Evolutionary conservation across 2,888 invertebrate genomes (phyloP).

Genomic region (Hirtodrosophila histrioides): DNA sequence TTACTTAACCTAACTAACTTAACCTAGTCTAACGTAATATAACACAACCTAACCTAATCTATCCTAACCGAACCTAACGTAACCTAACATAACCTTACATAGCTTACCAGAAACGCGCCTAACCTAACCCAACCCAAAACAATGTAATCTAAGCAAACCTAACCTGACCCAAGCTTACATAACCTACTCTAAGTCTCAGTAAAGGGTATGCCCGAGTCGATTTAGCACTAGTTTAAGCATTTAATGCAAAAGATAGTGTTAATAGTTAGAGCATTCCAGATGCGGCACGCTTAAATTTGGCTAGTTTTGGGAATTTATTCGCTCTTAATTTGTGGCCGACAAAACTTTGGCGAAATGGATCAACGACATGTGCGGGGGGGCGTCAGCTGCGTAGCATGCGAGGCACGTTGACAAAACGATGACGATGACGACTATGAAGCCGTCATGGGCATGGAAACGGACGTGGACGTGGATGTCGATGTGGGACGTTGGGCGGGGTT

Average conservation of each 20-base stretch:
- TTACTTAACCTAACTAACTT: too few relatives aligned
- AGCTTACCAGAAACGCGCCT: too few relatives aligned
- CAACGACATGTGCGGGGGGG: conserved; percentile 60
- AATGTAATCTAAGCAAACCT: too few relatives aligned
- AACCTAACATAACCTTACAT: too few relatives aligned
- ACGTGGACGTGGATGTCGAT: conserved; percentile 37
- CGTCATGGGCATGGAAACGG: conserved; percentile 58
- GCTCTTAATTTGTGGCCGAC: conserved; percentile 54
- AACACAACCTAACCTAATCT: too few relatives aligned
- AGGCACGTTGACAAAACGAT: conserved; percentile 67
- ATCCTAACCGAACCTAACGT: too few relatives aligned
- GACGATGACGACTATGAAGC: conserved; percentile 48
- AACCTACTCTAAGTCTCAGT: too few relatives aligned
- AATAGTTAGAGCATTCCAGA: conserved; percentile 39
- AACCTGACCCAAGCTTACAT: too few relatives aligned
- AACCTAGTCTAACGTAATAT: too few relatives aligned
- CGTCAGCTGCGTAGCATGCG: conserved; percentile 57
- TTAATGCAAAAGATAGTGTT: background rate
- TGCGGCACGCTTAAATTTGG: conserved; percentile 16
- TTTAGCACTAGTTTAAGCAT: background rate
- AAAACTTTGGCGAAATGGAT: conserved; percentile 74
- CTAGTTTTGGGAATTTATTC: conserved; percentile 15
- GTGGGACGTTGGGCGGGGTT: conserved; percentile 8
- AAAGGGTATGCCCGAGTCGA: too few relatives aligned
- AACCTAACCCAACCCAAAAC: too few relatives aligned